Base-by-base conservation (phyloP, 2,113 vertebrate genomes). In the Hipposideros armiger region DNA sequence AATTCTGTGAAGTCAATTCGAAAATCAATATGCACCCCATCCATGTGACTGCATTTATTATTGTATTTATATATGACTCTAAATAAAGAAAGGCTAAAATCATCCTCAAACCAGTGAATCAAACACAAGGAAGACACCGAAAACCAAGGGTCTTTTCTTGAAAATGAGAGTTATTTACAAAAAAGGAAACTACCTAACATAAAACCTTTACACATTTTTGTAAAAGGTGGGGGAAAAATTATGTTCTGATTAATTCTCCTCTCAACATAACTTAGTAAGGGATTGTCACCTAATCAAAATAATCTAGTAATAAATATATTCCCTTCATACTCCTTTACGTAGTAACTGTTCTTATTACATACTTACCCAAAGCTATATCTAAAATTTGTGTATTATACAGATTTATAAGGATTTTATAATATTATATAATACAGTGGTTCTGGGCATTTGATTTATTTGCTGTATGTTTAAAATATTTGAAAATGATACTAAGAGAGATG, bases 101-200 rank as follows among this genome's bases (percentile, higher is more conserved):
- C 80, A 83, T 45, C 17, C n/a, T 94, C 9, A 90, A 96, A 74
- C 4, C 36, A 64, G 36, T 90, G 32, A 89, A 50, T 84, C 28
- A 85, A 58, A 67, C 4, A 76, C 5, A 91, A 87, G 58, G 10
- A 87, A 95, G 72, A 16, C 0, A 30, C 2, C 11, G 13, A 77
- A 81, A 74, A 83, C 10, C n/a, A 52, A 89, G 45, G 11, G 2
- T 92, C 11, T 80, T 80, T 94, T 69, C 9, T 13, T 40, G 32
- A 95, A 62, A 11, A 84, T 60, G n/a, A 76, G 14, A 66, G 36
- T 69, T 62, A 64, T 17, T 67, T 16, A 52, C 5, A 30, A 45
- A 62, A 47, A 22, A n/a, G 19, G 36, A 76, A 70, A 30, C 3
- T n/a, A 52, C 2, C 3, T 24, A 58, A 69, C 13, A 58, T 85